A percentile compares a stretch with the other conserved stretches of the same genome.
Conservation (phyloP, 2,113 vertebrate species). For the Mastomys coucha region DNA sequence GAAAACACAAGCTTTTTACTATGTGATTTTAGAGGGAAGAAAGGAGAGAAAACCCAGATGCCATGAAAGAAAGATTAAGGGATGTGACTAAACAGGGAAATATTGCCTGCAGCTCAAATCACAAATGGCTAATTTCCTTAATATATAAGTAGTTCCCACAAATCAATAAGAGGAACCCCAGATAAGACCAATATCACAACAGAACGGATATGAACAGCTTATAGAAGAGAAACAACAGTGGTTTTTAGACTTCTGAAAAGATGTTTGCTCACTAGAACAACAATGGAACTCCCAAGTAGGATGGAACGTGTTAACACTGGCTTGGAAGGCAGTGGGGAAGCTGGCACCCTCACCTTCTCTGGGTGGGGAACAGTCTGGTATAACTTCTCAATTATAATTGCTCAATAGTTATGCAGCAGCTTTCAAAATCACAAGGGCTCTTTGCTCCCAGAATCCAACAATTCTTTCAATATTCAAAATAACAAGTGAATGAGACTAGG, state of each 20-base stretch:
- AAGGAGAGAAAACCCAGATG: neutral
- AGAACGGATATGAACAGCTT: neutral
- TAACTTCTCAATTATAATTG: neutral
- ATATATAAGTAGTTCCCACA: slow-evolving; percentile 11
- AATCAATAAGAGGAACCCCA: slow-evolving; percentile 25
- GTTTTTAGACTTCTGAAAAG: neutral
- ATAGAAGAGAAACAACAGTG: neutral
- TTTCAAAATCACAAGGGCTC: neutral
- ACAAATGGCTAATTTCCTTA: slow-evolving; percentile 37
- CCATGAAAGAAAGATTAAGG: neutral
- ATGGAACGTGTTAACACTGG: neutral
- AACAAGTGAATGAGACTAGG: neutral
- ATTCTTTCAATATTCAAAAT: neutral
- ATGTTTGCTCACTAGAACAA: neutral
- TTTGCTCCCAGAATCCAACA: neutral
- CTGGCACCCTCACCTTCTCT: neutral
- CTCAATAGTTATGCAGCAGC: neutral
- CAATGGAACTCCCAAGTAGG: neutral
- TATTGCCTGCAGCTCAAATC: neutral
- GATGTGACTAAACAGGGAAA: neutral
- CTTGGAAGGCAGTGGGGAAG: neutral
- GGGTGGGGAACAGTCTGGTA: neutral
- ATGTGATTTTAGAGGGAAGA: neutral
- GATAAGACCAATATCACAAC: neutral
- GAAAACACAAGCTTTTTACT: neutral